Percentiles rank a stretch among this genome's conserved stretches.
Conservation (phyloP, 1,140 invertebrate species). For the Epicauta chinensis region DNA sequence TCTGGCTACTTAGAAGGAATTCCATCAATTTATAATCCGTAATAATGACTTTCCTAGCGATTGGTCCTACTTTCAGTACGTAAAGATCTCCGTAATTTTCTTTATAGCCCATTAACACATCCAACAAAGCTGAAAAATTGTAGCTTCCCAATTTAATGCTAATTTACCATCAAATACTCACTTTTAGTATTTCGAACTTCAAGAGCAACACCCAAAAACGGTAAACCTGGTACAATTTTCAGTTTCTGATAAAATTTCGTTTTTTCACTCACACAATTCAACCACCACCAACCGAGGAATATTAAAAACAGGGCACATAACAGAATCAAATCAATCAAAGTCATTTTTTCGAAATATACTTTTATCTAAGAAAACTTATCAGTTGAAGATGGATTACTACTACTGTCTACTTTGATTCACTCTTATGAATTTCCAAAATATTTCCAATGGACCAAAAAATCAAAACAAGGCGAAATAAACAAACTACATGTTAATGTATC, state of each 20-base stretch:
- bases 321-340: too few species aligned
- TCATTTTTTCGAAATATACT: too few species aligned
- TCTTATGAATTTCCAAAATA: too few species aligned
- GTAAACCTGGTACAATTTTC: neutral
- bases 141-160: neutral
- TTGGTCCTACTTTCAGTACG: neutral
- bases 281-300: neutral
- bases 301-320: neutral
- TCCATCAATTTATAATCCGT: conserved; percentile 6
- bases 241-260: neutral
- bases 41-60: neutral
- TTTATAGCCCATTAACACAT: neutral
- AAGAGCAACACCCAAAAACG: neutral
- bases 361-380: too few species aligned
- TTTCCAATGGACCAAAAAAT: too few species aligned
- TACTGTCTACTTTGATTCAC: too few species aligned
- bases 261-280: neutral
- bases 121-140: neutral
- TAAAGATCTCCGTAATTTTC: neutral
- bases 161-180: too few species aligned
- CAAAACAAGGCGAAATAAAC: too few species aligned
- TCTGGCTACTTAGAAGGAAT: neutral
- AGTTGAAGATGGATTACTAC: too few species aligned
- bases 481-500: too few species aligned
- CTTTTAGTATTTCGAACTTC: neutral